Percentiles rank a stretch among this genome's conserved stretches.
Conservation (phyloP, 2,113 vertebrate species). For the Caloenas nicobarica region DNA sequence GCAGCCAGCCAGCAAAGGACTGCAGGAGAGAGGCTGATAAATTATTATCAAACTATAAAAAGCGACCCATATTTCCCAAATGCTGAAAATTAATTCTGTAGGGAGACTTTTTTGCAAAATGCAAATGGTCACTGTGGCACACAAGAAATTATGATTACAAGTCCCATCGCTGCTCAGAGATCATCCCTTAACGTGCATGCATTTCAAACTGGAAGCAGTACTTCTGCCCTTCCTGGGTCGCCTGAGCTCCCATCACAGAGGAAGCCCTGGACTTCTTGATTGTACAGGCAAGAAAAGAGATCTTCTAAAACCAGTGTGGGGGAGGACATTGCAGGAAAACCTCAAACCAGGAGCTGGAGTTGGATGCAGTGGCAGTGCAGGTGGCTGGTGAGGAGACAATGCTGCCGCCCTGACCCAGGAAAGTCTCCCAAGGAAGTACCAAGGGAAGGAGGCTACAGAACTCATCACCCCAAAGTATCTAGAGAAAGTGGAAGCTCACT, state of each 20-base stretch:
- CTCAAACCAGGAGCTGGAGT: not conserved
- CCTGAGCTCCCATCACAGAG: not conserved
- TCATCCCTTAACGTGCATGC: not conserved
- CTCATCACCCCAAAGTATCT: not conserved
- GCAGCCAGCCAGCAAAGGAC: slow-evolving; percentile 64
- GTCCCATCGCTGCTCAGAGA: not conserved
- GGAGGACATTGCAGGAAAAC: not conserved
- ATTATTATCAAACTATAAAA: slow-evolving; percentile 72
- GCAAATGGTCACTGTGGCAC: slow-evolving; percentile 26
- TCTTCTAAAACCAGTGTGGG: not conserved
- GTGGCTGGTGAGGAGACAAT: not conserved
- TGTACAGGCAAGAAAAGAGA: not conserved
- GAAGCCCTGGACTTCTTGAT: not conserved
- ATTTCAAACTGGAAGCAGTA: not conserved
- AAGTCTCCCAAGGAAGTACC: not conserved
- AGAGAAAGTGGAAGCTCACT: not conserved
- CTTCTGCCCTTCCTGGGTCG: not conserved
- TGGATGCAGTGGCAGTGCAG: not conserved
- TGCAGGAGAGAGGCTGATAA: slow-evolving; percentile 70
- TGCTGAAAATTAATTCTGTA: slow-evolving; percentile 57
- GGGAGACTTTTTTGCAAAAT: slow-evolving; percentile 47
- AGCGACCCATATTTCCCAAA: slow-evolving; percentile 41
- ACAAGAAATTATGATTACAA: slow-evolving; percentile 11
- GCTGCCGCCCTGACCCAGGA: not conserved
- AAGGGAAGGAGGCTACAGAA: not conserved